Conservation (phyloP, 2,113 vertebrate species). For the Apteryx owenii region DNA sequence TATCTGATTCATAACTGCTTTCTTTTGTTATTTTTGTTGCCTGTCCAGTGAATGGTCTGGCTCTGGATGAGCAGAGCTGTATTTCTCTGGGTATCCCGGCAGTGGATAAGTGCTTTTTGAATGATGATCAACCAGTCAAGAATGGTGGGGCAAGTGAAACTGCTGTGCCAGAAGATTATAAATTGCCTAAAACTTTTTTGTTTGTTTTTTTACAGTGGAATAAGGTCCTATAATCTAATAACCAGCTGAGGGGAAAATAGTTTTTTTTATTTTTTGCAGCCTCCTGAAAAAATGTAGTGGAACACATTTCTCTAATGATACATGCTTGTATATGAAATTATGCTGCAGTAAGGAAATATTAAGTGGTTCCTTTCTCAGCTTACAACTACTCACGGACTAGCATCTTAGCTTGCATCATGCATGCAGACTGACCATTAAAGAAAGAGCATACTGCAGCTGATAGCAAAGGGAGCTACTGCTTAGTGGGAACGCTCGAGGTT, state of each 20-base stretch:
- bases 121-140: background rate
- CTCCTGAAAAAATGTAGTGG: background rate
- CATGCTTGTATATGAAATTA: background rate
- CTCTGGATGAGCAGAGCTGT: background rate
- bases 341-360: background rate
- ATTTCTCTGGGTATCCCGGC: background rate
- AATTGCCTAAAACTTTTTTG: background rate
- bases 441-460: background rate
- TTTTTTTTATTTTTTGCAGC: background rate
- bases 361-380: background rate
- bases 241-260: background rate
- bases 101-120: background rate
- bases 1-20: background rate
- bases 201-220: background rate
- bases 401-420: background rate
- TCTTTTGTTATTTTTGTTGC: background rate
- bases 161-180: background rate
- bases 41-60: background rate
- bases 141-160: background rate
- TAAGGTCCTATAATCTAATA: background rate
- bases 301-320: background rate
- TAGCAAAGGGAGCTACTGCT: background rate
- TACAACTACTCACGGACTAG: background rate
- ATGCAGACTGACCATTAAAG: background rate
- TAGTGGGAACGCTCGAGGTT: background rate